Percentiles rank a stretch among this genome's conserved stretches.
These are phyloP conservation scores for Pseudanteris insignis DNA, from an alignment of 2,888 invertebrate species.

Conservation along the genomic window DNA sequence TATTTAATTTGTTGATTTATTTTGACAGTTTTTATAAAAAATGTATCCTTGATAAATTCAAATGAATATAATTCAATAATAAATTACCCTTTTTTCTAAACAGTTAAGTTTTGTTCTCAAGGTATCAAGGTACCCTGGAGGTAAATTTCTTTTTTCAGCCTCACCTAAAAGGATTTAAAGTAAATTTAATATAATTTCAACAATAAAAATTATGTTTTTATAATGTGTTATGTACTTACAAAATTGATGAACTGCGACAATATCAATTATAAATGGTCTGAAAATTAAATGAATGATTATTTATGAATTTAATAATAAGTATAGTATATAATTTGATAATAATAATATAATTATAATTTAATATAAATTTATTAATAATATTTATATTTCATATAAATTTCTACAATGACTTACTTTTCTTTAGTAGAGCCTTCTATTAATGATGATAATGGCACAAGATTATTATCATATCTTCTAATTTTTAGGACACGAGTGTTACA, in stretches of 20 bases:
- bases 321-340: too few relatives aligned
- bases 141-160: constrained; percentile 56
- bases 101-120: constrained; percentile 66
- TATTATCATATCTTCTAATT: constrained; percentile 64
- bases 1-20: too few relatives aligned
- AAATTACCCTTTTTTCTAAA: constrained; percentile 65
- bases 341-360: constrained; percentile 1
- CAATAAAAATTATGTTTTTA: too few relatives aligned
- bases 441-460: constrained; percentile 66
- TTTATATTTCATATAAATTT: too few relatives aligned
- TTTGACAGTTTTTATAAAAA: too few relatives aligned
- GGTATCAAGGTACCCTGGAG: constrained; percentile 68
- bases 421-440: constrained; percentile 60
- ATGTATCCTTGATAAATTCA: background rate
- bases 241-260: constrained; percentile 66
- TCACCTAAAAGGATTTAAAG: constrained; percentile 51
- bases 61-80: background rate
- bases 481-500: constrained; percentile 66
- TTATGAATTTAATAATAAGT: too few relatives aligned
- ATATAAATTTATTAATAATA: constrained; percentile 1
- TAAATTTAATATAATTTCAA: background rate
- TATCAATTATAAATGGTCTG: constrained; percentile 66
- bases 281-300: constrained; percentile 39
- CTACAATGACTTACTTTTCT: constrained; percentile 51
- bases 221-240: constrained; percentile 63